Evolutionary conservation across 1,140 invertebrate genomes (phyloP).

Genomic region (Sipha flava): DNA sequence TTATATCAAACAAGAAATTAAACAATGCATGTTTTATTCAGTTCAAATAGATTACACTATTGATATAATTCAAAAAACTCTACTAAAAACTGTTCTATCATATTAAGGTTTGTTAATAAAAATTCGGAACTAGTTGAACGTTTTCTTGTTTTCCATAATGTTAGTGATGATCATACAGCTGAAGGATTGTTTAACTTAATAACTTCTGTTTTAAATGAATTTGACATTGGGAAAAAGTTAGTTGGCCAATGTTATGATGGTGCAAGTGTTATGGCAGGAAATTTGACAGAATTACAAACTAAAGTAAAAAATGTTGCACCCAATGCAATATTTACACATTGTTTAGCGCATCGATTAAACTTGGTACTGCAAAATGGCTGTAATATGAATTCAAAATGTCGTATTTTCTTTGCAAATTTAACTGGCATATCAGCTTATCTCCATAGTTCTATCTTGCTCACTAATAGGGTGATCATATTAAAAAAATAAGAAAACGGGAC

Average conservation of each 20-base stretch:
- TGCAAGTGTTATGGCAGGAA: constrained; percentile 25
- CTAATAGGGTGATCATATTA: too few relatives aligned
- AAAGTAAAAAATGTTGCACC: background rate
- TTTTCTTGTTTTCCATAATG: too few relatives aligned
- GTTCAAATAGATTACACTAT: too few relatives aligned
- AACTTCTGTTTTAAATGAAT: constrained; percentile 11
- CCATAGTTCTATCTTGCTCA: too few relatives aligned
- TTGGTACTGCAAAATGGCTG: background rate
- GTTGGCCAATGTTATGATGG: background rate
- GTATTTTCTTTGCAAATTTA: too few relatives aligned
- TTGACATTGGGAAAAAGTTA: too few relatives aligned
- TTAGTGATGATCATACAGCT: background rate
- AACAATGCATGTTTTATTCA: background rate
- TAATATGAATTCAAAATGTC: constrained; percentile 13
- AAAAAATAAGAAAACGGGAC: too few relatives aligned
- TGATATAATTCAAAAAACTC: too few relatives aligned
- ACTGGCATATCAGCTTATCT: too few relatives aligned
- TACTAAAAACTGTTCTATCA: too few relatives aligned
- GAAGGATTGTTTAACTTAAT: constrained; percentile 31
- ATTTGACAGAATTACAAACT: background rate
- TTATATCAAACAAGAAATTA: background rate
- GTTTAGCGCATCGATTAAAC: background rate
- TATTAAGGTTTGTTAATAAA: background rate
- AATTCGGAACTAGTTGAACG: background rate
- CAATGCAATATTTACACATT: background rate